Base-by-base conservation (phyloP, 2,113 vertebrate genomes). In the Lagopus muta region DNA sequence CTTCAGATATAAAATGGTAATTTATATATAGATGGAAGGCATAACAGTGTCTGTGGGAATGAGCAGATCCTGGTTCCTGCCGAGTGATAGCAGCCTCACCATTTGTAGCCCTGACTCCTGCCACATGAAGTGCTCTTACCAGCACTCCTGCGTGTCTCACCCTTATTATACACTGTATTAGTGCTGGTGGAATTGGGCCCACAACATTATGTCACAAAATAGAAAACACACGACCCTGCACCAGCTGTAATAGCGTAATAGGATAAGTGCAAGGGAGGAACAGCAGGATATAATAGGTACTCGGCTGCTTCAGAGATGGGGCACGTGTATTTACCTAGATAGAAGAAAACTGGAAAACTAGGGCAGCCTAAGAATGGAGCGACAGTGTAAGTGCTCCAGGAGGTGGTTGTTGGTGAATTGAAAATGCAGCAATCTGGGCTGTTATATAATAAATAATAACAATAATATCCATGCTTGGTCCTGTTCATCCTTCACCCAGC, bases 191-290 rank as follows among this genome's bases (percentile, higher is more conserved):
- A 91, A 57, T 60, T 42, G 86, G 71, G 74, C 93, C 80, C 83
- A 88, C 93, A 83, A 93, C 94, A 92, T 95, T 96, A 91, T 97
- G 93, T 89, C 94, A 97, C 81, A 73, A 96, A 97, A 58, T 28
- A 91, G 96, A 95, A 96, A 97, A 95, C 78, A 83, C 70, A 92
- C 58, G 36, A 93, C 47, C 93, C 84, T 75, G 1, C 45, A 80
- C 80, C 86, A 85, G 89, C 92, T 91, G 78, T 96, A 97, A 97
- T 96, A 80, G 93, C 83, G 85, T 97, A 96, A 97, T 95, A 61
- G 90, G 95, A 80, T 96, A 96, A 97, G 76, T 93, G 93, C 6
- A 10, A 86, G 95, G 90, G 70, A 89, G 80, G 76, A 90, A 25
- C 92, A 92, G 94, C 89, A 32, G 93, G 94, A 32, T 62, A 12